phyloP scores from a whole-genome alignment of 2,888 invertebrate genomes.

The Pediacus dermestoides region DNA sequence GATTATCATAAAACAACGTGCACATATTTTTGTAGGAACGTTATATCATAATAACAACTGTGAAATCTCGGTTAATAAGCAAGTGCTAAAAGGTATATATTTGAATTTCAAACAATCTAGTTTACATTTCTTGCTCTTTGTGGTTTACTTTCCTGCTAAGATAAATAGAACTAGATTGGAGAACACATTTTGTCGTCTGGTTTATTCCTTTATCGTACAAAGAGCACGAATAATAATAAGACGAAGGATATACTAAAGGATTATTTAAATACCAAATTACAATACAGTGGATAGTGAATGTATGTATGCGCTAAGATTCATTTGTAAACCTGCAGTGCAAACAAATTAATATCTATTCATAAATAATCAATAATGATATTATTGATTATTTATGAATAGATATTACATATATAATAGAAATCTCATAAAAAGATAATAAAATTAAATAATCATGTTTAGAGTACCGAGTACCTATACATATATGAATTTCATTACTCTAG shows the following conservation, averaged over 20 bases:
- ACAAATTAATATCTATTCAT: too few species aligned
- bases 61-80: conserved; percentile 16
- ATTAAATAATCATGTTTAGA: too few species aligned
- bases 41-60: conserved; percentile 8
- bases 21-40: too few species aligned
- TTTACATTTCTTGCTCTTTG: conserved; percentile 25
- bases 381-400: too few species aligned
- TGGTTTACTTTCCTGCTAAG: conserved; percentile 22
- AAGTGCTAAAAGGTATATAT: conserved; percentile 22
- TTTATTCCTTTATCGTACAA: conserved; percentile 23
- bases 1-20: too few species aligned
- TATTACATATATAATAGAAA: too few species aligned
- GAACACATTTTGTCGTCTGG: conserved; percentile 23
- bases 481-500: too few species aligned
- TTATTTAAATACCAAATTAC: conserved; percentile 29
- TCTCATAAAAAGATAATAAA: too few species aligned
- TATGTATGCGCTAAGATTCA: too few species aligned
- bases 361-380: too few species aligned
- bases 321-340: too few species aligned
- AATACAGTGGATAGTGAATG: conserved; percentile 15
- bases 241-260: conserved; percentile 21
- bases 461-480: too few species aligned
- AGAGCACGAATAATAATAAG: conserved; percentile 22
- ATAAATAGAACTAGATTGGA: conserved; percentile 27
- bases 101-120: conserved; percentile 25